phyloP scores from a whole-genome alignment of 2,113 vertebrate species.

The Corydoras maculifer region DNA sequence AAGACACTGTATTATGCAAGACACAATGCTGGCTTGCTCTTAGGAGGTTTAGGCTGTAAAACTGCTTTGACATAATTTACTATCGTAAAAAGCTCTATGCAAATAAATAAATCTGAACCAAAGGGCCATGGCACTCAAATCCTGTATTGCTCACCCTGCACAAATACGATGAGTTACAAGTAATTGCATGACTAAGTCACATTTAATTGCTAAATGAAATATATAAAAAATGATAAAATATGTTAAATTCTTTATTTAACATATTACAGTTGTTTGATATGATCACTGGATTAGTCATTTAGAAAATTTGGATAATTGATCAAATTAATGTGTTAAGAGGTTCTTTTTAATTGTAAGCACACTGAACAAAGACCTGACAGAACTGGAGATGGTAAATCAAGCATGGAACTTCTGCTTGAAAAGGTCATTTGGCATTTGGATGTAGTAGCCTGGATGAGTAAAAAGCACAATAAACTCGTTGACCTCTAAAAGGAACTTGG shows the following conservation, averaged over 20 bases:
- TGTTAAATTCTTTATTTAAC: constrained; percentile 48
- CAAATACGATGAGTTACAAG: constrained; percentile 64
- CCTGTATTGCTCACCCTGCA: constrained; percentile 43
- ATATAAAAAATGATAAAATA: neutral
- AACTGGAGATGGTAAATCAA: too few species aligned
- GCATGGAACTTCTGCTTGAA: constrained; percentile 44
- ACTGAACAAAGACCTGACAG: neutral
- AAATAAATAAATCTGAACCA: constrained; percentile 33
- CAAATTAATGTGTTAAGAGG: too few species aligned
- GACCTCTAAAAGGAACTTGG: constrained; percentile 53
- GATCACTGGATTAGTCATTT: too few species aligned
- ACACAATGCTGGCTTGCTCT: too few species aligned
- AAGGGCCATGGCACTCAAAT: constrained; percentile 43
- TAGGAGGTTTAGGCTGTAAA: too few species aligned
- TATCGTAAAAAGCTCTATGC: constrained; percentile 9
- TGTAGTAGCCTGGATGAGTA: constrained; percentile 45
- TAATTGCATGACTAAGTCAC: constrained; percentile 59
- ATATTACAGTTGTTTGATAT: neutral
- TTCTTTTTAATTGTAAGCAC: too few species aligned
- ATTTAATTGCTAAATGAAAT: constrained; percentile 54
- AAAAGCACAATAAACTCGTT: constrained; percentile 52
- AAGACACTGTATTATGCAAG: too few species aligned
- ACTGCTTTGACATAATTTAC: too few species aligned
- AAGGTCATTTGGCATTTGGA: constrained; percentile 50
- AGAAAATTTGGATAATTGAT: too few species aligned